A percentile compares a stretch with the other conserved stretches of the same genome.
Evolutionary conservation across 1,140 invertebrate genomes (phyloP).

Genomic region (Orius insidiosus): DNA sequence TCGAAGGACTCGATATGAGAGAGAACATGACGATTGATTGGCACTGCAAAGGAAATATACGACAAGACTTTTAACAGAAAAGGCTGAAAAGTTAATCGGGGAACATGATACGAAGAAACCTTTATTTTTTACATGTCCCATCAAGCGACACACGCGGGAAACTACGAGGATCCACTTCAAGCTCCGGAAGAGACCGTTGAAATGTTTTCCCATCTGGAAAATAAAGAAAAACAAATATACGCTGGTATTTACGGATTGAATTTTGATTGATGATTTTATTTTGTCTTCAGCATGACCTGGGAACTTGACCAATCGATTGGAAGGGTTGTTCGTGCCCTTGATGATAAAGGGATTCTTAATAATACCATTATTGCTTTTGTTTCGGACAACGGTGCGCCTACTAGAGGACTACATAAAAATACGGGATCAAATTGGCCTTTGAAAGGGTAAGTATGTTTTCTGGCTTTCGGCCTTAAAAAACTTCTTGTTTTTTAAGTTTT

Average conservation of each 20-base stretch:
- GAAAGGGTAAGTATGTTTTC: no score
- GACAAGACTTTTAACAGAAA: slow-evolving; percentile 37
- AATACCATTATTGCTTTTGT: slow-evolving; percentile 42
- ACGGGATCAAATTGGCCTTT: slow-evolving; percentile 49
- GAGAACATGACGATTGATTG: slow-evolving; percentile 25
- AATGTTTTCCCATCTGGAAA: slow-evolving; percentile 36
- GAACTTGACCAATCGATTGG: slow-evolving; percentile 54
- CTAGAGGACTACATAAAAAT: slow-evolving; percentile 30
- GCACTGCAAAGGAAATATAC: slow-evolving; percentile 30
- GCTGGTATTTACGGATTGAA: slow-evolving; percentile 28
- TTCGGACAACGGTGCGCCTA: slow-evolving; percentile 41
- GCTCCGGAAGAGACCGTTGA: slow-evolving; percentile 36
- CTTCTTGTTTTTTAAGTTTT: neutral
- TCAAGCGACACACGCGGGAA: slow-evolving; percentile 33
- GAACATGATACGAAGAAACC: slow-evolving; percentile 31
- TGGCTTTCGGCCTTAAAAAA: no score
- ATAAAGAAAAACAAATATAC: slow-evolving; percentile 33
- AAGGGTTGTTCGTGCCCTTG: slow-evolving; percentile 37
- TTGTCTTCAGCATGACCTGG: slow-evolving; percentile 41
- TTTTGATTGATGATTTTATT: slow-evolving; percentile 14
- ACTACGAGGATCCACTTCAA: slow-evolving; percentile 28
- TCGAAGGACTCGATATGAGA: slow-evolving; percentile 26
- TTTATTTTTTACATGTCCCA: slow-evolving; percentile 43
- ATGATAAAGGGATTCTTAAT: slow-evolving; percentile 33
- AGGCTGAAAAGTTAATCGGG: slow-evolving; percentile 35